Conservation (phyloP, 2,888 invertebrate genomes). For the Zeuzera pyrina region DNA sequence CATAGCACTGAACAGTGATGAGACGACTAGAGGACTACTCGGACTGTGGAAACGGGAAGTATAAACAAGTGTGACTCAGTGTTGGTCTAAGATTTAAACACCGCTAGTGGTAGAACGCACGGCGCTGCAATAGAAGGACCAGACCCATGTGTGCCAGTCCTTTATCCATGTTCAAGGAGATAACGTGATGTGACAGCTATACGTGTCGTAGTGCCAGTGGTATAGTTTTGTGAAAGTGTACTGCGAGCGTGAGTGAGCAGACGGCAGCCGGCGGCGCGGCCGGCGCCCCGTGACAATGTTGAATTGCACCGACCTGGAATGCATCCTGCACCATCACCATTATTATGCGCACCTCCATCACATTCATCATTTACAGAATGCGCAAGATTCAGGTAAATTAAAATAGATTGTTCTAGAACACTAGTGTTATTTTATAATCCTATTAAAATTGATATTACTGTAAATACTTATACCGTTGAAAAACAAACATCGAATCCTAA, state of each 20-base stretch:
- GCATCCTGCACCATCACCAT: conserved; percentile 83
- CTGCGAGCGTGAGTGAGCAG: conserved; percentile 54
- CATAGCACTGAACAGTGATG: conserved; percentile 40
- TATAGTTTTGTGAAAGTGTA: conserved; percentile 72
- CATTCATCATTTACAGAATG: conserved; percentile 78
- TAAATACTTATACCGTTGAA: too few species aligned
- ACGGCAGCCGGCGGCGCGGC: conserved; percentile 42
- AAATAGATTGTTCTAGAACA: conserved; percentile 9
- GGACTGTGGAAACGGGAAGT: conserved; percentile 30
- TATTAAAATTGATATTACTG: too few species aligned
- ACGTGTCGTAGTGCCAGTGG: conserved; percentile 58
- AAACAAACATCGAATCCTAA: too few species aligned
- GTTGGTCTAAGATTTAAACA: conserved; percentile 25
- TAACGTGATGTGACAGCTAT: conserved; percentile 70
- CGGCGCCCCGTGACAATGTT: conserved; percentile 73
- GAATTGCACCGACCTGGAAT: conserved; percentile 85
- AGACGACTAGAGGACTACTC: conserved; percentile 33
- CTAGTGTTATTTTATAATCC: too few species aligned
- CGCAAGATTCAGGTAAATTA: conserved; percentile 73
- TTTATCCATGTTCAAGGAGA: conserved; percentile 46
- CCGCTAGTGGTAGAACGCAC: conserved; percentile 46
- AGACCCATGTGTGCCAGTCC: conserved; percentile 35
- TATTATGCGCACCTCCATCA: conserved; percentile 82
- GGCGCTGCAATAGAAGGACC: conserved; percentile 39
- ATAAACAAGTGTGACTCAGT: conserved; percentile 32